Evolutionary conservation across 1,140 invertebrate genomes (phyloP).

Genomic region (Drosophila asahinai): DNA sequence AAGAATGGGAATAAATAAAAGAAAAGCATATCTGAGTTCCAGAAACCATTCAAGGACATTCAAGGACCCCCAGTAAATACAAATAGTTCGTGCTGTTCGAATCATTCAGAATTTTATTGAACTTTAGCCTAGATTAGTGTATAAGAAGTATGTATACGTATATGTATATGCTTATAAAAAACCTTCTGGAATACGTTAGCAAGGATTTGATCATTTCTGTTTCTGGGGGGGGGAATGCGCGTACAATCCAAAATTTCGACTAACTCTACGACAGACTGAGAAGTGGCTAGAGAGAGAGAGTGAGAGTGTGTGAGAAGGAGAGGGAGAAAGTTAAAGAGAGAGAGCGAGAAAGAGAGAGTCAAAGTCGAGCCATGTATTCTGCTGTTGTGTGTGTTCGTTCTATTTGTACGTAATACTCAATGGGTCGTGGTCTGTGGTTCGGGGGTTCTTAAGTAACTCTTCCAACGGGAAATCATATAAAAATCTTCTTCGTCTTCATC

Average conservation of each 20-base stretch:
- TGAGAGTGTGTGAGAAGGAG: slow-evolving; percentile 5
- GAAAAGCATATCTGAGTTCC: too few relatives aligned
- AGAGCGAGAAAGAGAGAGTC: slow-evolving; percentile 1
- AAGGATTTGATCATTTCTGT: slow-evolving; percentile 39
- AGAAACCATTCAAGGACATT: background rate
- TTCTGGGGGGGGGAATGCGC: slow-evolving; percentile 1
- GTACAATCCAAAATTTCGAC: slow-evolving; percentile 40
- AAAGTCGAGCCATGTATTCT: slow-evolving; percentile 35
- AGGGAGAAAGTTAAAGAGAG: background rate
- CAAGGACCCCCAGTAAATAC: background rate
- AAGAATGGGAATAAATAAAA: too few relatives aligned
- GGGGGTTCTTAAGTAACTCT: slow-evolving; percentile 38
- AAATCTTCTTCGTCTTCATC: slow-evolving; percentile 4
- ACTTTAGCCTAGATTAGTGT: slow-evolving; percentile 67
- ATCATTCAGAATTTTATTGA: slow-evolving; percentile 72
- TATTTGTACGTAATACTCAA: slow-evolving; percentile 21
- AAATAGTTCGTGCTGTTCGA: slow-evolving; percentile 14
- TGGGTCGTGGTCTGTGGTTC: slow-evolving; percentile 18
- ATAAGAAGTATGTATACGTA: slow-evolving; percentile 67
- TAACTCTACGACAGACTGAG: slow-evolving; percentile 44
- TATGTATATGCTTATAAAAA: slow-evolving; percentile 69
- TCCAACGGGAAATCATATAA: slow-evolving; percentile 36
- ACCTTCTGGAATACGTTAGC: slow-evolving; percentile 55
- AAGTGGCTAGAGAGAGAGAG: slow-evolving; percentile 15
- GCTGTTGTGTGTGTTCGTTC: slow-evolving; percentile 21